Percentiles rank a stretch among this genome's conserved stretches.
These are phyloP conservation scores for Pristionchus japonicus DNA, from an alignment of 2,888 invertebrate genomes.

Conservation along the genomic window DNA sequence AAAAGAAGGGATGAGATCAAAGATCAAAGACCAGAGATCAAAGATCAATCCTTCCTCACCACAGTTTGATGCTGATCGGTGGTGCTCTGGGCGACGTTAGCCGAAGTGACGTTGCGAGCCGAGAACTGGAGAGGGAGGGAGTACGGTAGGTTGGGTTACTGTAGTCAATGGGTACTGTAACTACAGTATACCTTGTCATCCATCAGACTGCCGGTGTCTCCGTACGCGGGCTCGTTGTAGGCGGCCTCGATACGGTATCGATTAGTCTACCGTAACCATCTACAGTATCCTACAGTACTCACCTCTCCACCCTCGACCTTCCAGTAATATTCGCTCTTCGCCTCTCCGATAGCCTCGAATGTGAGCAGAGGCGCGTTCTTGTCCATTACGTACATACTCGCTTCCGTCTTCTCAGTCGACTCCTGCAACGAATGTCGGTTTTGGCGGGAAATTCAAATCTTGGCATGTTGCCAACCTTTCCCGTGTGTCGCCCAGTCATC, in stretches of 20 bases:
- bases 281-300: no score
- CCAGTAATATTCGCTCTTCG: slow-evolving; percentile 22
- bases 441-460: neutral
- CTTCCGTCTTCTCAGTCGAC: neutral
- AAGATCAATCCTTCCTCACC: neutral
- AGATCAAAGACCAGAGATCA: neutral
- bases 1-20: neutral
- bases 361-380: slow-evolving; percentile 1
- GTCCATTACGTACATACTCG: slow-evolving; percentile 27
- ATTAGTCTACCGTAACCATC: neutral
- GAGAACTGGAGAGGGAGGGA: neutral
- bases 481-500: neutral
- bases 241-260: neutral
- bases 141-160: neutral
- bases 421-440: slow-evolving; percentile 11
- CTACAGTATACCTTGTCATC: slow-evolving; percentile 19
- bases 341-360: slow-evolving; percentile 9
- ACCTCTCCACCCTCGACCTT: neutral
- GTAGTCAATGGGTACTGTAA: no score
- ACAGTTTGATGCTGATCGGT: neutral
- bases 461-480: neutral
- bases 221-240: neutral
- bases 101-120: slow-evolving; percentile 5
- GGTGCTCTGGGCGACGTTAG: neutral
- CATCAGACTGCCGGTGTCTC: neutral